These are phyloP conservation scores for Corythaeola cristata DNA, from an alignment of 2,113 vertebrate species.

Conservation along the genomic window DNA sequence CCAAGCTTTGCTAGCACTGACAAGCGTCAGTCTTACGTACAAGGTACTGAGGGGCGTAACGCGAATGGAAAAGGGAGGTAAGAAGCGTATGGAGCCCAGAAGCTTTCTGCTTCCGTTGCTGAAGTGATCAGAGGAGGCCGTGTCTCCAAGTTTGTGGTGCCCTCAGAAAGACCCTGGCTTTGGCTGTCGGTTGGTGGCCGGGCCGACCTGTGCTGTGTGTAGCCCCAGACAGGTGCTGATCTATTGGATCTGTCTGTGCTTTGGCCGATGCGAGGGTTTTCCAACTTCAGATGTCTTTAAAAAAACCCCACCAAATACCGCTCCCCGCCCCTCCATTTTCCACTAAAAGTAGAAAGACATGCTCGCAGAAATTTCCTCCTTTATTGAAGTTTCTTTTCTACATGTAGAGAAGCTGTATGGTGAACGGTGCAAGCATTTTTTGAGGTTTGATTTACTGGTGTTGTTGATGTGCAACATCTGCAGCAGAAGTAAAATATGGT, in stretches of 20 bases:
- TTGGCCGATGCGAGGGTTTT: not conserved
- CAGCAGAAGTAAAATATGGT: not conserved
- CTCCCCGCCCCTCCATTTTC: not conserved
- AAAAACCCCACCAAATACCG: not conserved
- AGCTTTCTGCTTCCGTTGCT: not conserved
- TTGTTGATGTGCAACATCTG: not conserved
- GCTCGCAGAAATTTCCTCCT: not conserved
- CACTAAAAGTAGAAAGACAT: not conserved
- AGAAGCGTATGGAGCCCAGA: fast-evolving
- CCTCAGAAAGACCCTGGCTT: not conserved
- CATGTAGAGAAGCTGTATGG: not conserved
- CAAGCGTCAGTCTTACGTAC: not conserved
- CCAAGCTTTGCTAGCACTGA: not conserved
- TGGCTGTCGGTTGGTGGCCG: not conserved
- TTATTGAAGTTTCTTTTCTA: not conserved
- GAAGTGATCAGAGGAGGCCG: not conserved
- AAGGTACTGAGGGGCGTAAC: fast-evolving
- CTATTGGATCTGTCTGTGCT: not conserved
- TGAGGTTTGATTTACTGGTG: not conserved
- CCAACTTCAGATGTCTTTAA: not conserved
- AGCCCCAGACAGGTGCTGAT: not conserved
- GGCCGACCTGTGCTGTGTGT: fast-evolving
- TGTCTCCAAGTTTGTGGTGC: not conserved
- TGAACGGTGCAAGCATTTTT: not conserved
- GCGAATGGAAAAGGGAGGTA: not conserved